phyloP scores from a whole-genome alignment of 2,113 vertebrate genomes.

The Tenebrosternarchus preto region DNA sequence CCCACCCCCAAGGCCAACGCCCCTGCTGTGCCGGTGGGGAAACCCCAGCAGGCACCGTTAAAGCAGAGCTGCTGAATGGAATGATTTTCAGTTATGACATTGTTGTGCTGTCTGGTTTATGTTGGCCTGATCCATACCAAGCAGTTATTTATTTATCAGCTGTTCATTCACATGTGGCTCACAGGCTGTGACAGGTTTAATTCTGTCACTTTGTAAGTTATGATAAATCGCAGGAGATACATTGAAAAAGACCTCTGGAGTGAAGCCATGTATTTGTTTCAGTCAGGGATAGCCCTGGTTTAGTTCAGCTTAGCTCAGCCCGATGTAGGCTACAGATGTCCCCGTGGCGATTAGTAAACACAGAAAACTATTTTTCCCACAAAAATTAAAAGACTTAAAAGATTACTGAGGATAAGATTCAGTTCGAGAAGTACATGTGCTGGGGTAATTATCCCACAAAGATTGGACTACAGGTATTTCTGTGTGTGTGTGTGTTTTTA shows the following conservation, averaged over 20 bases:
- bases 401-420: too few species aligned
- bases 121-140: not conserved
- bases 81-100: not conserved
- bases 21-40: too few species aligned
- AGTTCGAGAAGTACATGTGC: too few species aligned
- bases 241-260: too few species aligned
- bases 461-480: not conserved
- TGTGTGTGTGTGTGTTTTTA: not conserved
- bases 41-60: too few species aligned
- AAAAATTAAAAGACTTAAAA: too few species aligned
- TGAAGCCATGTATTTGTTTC: not conserved
- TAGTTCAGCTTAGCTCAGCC: not conserved
- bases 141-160: not conserved
- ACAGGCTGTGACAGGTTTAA: not conserved
- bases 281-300: not conserved
- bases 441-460: too few species aligned
- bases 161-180: not conserved
- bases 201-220: not conserved
- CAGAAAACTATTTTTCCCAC: too few species aligned
- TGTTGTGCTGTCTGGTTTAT: not conserved
- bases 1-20: too few species aligned
- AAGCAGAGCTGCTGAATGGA: too few species aligned
- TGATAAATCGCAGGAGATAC: not conserved
- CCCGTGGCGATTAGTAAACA: too few species aligned
- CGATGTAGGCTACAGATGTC: too few species aligned